These are phyloP conservation scores for Lycophotia porphyrea DNA, from an alignment of 2,888 invertebrate genomes.

Conservation along the genomic window DNA sequence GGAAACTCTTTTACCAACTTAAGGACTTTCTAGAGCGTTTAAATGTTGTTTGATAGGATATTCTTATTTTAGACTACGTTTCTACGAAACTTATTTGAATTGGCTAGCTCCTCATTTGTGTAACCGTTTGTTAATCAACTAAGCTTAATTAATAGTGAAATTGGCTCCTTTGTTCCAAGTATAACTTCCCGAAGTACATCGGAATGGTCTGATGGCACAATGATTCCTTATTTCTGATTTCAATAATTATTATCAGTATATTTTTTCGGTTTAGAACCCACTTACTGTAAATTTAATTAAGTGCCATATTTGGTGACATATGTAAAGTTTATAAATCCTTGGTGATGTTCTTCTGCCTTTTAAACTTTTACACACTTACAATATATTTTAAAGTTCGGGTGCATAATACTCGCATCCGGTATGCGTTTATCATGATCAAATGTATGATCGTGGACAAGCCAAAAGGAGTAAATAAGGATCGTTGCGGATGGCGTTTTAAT, in stretches of 20 bases:
- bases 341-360: background rate
- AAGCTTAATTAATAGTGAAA: background rate
- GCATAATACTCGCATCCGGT: background rate
- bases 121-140: background rate
- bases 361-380: background rate
- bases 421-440: background rate
- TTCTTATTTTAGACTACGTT: background rate
- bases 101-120: background rate
- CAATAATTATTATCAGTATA: background rate
- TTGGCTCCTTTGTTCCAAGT: background rate
- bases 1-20: constrained; percentile 8
- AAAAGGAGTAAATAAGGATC: background rate
- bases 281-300: too few species aligned
- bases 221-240: background rate
- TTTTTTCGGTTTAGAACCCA: background rate
- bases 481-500: background rate
- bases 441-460: background rate
- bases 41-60: constrained; percentile 3
- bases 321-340: background rate
- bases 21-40: background rate
- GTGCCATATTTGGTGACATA: too few species aligned
- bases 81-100: background rate
- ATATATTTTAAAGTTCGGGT: background rate
- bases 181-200: background rate
- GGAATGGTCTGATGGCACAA: background rate